These are phyloP conservation scores for Stichodactyla helianthus DNA, from an alignment of 64 coral and sea anemone genomes.

Conservation along the genomic window DNA sequence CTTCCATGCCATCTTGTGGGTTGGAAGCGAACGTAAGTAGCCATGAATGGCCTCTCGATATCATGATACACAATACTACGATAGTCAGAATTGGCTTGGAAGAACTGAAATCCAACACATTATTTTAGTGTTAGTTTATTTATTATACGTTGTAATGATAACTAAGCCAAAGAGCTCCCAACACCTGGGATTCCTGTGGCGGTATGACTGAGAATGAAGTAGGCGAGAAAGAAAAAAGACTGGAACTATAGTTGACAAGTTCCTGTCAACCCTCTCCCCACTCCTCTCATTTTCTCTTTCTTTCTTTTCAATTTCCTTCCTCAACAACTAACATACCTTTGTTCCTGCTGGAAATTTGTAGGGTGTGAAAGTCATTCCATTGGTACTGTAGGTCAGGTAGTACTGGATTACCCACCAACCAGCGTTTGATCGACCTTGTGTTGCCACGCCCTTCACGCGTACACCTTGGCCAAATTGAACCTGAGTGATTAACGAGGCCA, in stretches of 20 bases:
- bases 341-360: conserved; percentile 43
- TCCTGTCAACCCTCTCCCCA: too few relatives aligned
- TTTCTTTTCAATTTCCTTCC: too few relatives aligned
- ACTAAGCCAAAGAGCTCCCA: too few relatives aligned
- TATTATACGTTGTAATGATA: too few relatives aligned
- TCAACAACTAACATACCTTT: conserved; percentile 26
- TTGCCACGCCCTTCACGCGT: conserved; percentile 55
- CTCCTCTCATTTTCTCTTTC: too few relatives aligned
- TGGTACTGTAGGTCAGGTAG: conserved; percentile 39
- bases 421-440: conserved; percentile 77
- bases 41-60: conserved; percentile 63
- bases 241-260: too few relatives aligned
- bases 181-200: too few relatives aligned
- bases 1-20: conserved; percentile 64
- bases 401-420: conserved; percentile 71
- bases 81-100: conserved; percentile 63
- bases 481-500: background rate
- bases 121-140: too few relatives aligned
- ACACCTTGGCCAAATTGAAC: background rate
- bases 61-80: conserved; percentile 62
- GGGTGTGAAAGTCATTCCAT: conserved; percentile 40
- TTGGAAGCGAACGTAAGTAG: conserved; percentile 53
- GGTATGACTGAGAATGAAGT: too few relatives aligned
- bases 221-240: too few relatives aligned
- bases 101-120: conserved; percentile 36